Percentiles rank a stretch among this genome's conserved stretches.
Conservation (phyloP, 2,797 vertebrate species). For the Remorina albescens region DNA sequence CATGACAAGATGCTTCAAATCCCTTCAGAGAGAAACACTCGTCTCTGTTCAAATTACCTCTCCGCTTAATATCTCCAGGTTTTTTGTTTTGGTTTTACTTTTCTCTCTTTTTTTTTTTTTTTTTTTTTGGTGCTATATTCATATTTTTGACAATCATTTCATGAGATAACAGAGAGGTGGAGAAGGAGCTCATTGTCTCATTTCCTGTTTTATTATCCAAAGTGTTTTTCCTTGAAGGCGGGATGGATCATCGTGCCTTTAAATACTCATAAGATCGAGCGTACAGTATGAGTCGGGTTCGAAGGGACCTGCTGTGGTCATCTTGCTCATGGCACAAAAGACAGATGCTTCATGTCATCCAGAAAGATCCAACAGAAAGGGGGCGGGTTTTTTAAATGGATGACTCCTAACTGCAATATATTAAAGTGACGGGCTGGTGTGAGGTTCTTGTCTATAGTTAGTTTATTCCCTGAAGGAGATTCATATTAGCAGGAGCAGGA, state of each 20-base stretch:
- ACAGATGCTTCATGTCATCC: neutral
- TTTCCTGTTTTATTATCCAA: constrained; percentile 36
- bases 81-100: too few species aligned
- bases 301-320: neutral
- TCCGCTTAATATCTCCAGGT: constrained; percentile 50
- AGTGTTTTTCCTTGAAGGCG: constrained; percentile 6
- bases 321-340: neutral
- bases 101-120: too few species aligned
- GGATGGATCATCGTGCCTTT: neutral
- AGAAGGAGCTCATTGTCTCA: constrained; percentile 13
- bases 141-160: constrained; percentile 46
- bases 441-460: too few species aligned
- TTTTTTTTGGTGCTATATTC: constrained; percentile 18
- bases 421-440: neutral
- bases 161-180: constrained; percentile 27
- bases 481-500: too few species aligned
- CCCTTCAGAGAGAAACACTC: constrained; percentile 41
- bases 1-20: constrained; percentile 60
- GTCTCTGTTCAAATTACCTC: constrained; percentile 56
- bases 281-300: neutral
- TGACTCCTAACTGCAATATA: neutral
- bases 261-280: neutral
- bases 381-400: neutral
- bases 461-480: too few species aligned
- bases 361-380: neutral